A percentile compares a stretch with the other conserved stretches of the same genome.
These are phyloP conservation scores for Chlorodrepanis virens DNA, from an alignment of 2,113 vertebrate genomes.

Conservation along the genomic window DNA sequence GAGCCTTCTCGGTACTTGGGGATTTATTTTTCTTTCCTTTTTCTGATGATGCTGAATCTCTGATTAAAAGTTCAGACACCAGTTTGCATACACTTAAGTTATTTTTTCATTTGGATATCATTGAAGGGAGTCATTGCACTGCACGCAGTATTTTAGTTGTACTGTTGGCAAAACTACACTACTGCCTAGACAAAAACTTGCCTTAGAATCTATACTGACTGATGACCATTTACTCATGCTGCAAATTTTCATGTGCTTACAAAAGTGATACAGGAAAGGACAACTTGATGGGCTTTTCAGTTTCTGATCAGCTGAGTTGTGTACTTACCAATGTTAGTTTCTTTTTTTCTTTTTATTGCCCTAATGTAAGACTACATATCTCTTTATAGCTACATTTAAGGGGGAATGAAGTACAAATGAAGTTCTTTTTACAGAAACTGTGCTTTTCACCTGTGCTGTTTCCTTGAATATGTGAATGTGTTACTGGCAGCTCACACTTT, in stretches of 20 bases:
- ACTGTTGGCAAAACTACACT: not conserved
- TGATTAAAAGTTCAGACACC: not conserved
- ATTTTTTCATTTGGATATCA: not conserved
- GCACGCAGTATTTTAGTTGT: not conserved
- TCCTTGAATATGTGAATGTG: not conserved
- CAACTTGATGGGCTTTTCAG: not conserved
- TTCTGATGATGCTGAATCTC: not conserved
- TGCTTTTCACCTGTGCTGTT: not conserved
- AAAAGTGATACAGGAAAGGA: not conserved
- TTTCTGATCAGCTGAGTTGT: not conserved
- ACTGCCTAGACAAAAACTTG: not conserved
- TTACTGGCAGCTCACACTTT: not conserved
- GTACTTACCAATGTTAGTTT: not conserved
- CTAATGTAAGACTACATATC: rapidly evolving
- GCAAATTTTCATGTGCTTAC: not conserved
- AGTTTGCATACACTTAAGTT: not conserved
- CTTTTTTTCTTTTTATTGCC: not conserved
- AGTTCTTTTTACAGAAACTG: not conserved
- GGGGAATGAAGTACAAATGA: not conserved
- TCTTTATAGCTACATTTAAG: not conserved
- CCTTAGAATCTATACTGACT: not conserved
- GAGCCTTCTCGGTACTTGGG: not conserved
- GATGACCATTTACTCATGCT: not conserved
- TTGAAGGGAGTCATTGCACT: not conserved
- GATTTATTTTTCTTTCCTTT: not conserved